Evolutionary conservation across 2,113 vertebrate genomes (phyloP), one percentile per base, ranked within the genome.

Genomic region (Synchiropus splendidus): DNA sequence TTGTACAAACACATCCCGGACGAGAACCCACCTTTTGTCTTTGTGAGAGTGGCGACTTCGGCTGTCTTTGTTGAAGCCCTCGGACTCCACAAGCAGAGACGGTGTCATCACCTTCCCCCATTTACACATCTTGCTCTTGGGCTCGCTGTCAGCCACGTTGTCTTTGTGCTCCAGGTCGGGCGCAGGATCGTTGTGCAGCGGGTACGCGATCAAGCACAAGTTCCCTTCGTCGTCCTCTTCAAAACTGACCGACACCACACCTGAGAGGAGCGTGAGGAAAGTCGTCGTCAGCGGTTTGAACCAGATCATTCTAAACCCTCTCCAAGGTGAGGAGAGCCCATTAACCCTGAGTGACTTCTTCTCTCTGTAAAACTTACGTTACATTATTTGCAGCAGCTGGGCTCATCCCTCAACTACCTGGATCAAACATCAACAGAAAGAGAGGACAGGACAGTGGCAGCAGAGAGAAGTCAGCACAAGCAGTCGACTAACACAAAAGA

Each of bases 161-260:
- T 92, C 91, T 64, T 89, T 82, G 75, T 85, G 90, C 62, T 92
- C 92, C 67, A 89, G 68, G 67, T 89, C 85, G 53, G 80, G 80
- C 0, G 88, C 78, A 0, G 86, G 83, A 80, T 97, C 92, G 66
- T 85, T 89, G 72, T 85, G 89, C 42, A 97, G 71, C 8, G 95
- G 95, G 83, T 98, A 95, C 4, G 95, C 94, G 65, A 97, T 89
- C 57, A 98, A 80, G 81, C 90, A 95, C 18, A 94, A 75, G 47
- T 94, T 96, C 40, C 91, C 92, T 67, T 96, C 90, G 73, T 92
- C 89, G 30, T 98, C 93, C 67, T 98, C 94, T 75, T 99, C 93
- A 47, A 99, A 97, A 74, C 90, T 84, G 31, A 97, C 95, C 0
- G 94, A 96, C 40, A 97, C 92, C 56, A 94, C 92, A 70, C 95